These are phyloP conservation scores for Zootoca vivipara DNA, from an alignment of 2,113 vertebrate genomes.

Conservation along the genomic window DNA sequence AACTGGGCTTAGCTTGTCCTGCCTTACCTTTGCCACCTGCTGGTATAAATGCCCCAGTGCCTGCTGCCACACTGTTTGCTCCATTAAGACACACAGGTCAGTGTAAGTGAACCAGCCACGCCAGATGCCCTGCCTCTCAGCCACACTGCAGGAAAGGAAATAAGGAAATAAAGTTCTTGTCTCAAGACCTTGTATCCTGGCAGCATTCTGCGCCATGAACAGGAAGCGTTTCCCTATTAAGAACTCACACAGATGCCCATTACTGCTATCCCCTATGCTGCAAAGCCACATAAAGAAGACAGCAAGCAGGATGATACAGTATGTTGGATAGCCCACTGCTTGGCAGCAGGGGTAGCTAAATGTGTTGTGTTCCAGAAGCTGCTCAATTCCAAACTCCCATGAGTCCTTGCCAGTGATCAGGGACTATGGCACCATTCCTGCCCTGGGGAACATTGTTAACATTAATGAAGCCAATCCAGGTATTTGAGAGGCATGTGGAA, in stretches of 20 bases:
- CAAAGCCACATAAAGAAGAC: background rate
- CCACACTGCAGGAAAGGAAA: slow-evolving; percentile 77
- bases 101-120: slow-evolving; percentile 98
- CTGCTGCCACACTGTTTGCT: slow-evolving; percentile 88
- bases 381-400: too few relatives aligned
- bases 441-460: too few relatives aligned
- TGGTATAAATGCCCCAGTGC: slow-evolving; percentile 86
- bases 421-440: too few relatives aligned
- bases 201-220: background rate
- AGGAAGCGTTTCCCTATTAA: background rate
- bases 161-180: background rate
- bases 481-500: background rate
- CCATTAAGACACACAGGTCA: slow-evolving; percentile 93
- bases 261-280: background rate
- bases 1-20: background rate
- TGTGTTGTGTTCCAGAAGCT: too few relatives aligned
- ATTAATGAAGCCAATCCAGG: too few relatives aligned
- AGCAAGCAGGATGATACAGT: background rate
- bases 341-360: too few relatives aligned
- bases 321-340: background rate
- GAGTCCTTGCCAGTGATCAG: too few relatives aligned
- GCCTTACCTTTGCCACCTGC: slow-evolving; percentile 87
- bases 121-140: slow-evolving; percentile 88
- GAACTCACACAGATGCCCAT: background rate
- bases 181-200: background rate